These are phyloP conservation scores for Tortricodes alternella DNA, from an alignment of 2,888 invertebrate genomes.

Conservation along the genomic window DNA sequence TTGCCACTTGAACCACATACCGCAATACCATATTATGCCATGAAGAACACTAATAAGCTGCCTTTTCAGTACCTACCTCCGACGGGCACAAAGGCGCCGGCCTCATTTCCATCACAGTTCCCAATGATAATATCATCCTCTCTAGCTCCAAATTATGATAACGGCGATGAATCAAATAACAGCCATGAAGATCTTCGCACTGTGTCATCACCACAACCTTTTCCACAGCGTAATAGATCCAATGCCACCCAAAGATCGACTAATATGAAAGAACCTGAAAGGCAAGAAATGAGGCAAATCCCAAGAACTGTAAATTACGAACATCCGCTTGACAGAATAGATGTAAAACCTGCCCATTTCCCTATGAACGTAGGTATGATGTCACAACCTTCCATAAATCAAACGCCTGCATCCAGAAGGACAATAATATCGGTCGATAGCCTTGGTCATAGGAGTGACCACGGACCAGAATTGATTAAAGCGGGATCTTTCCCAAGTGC, in stretches of 20 bases:
- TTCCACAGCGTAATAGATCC: conserved; percentile 36
- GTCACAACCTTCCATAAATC: conserved; percentile 40
- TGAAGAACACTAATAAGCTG: conserved; percentile 62
- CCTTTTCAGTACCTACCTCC: conserved; percentile 65
- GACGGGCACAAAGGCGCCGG: conserved; percentile 59
- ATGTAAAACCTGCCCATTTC: conserved; percentile 54
- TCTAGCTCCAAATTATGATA: conserved; percentile 49
- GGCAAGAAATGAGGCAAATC: conserved; percentile 50
- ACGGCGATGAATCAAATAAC: conserved; percentile 45
- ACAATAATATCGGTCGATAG: conserved; percentile 63
- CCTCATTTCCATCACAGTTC: conserved; percentile 58
- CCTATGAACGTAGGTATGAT: conserved; percentile 36
- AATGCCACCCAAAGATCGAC: conserved; percentile 49
- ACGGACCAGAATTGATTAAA: conserved; percentile 57
- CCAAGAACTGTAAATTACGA: conserved; percentile 49
- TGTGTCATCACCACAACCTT: conserved; percentile 38
- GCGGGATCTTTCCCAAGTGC: conserved; percentile 52
- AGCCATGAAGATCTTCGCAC: conserved; percentile 36
- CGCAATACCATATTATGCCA: conserved; percentile 59
- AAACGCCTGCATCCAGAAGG: conserved; percentile 55
- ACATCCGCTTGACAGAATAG: conserved; percentile 63
- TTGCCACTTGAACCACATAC: conserved; percentile 70
- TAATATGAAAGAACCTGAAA: conserved; percentile 41
- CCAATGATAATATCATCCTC: conserved; percentile 61
- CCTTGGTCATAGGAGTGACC: conserved; percentile 48